Evolutionary conservation across 2,888 invertebrate genomes (phyloP), one percentile per base, ranked within the genome.

Genomic region (Lasius platythorax): DNA sequence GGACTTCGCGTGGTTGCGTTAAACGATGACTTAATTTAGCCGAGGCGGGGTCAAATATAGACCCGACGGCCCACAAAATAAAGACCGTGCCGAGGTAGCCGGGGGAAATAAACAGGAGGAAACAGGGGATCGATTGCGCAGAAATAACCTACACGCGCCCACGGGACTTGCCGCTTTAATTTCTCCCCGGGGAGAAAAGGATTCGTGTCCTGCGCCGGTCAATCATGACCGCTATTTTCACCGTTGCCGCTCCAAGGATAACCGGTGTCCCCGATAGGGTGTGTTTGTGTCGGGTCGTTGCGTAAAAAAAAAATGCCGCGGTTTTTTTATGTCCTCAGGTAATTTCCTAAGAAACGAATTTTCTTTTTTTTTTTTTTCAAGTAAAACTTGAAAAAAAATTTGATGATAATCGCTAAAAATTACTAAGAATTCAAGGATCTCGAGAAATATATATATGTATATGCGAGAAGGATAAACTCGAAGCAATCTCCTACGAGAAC

Each of bases 21-120:
- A 81, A 81, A 73, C 73, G 46, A 61, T 12, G 46, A 61, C 73
- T 81, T 81, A 73, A 81, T 81, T 73, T 81, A 81, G 61, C 37
- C 73, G 28, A 61, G 46, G 15, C 37, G 23, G 9, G 46, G 8
- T 46, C 61, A 61, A 81, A 81, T 81, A 73, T 81, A 81, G 61
- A 61, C 33, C 1, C 18, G 18, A 28, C 58, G 30, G 70, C 23
- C 18, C 33, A 23, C 56, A 46, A 61, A 53, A 72, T 61, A 46
- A 72, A 72, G 28, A 33, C 15, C 43, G 28, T 15, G 43, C 15
- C 23, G 46, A 30, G 58, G 18, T 30, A 37, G 37, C 5, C 18
- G 43, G 9, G 43, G 58, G 73, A 43, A 70, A 79, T 46, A 46
- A 79, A 79, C 73, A 37, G 68, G 28, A 23, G 23, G 40, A 78